Base-by-base conservation (phyloP, 2,888 invertebrate species). In the Maniola hyperantus region DNA sequence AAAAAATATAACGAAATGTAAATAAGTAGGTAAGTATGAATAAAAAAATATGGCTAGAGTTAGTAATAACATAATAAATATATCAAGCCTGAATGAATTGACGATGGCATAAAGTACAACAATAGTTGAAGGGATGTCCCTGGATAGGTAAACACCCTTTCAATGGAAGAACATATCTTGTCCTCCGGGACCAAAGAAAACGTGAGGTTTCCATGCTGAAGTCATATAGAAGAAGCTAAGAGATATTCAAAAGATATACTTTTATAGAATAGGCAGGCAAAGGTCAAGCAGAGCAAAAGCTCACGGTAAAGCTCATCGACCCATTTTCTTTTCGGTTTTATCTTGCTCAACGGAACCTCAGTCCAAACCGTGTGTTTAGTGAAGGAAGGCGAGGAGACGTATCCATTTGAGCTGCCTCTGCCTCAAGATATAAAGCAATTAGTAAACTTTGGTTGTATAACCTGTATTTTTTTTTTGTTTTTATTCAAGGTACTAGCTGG, bases 111-210 rank as follows among this genome's bases (percentile, higher is more conserved):
- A 62, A 62, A 62, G 62, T 62, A 62, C 42, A 53, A 62, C 62
- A 62, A 62, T 62, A 53, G 62, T 53, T n/a, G 53, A 64, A 66
- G 64, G 61, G 61, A 65, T 66, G 61, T 61, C 63, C 64, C 64
- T 71, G 62, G 64, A 61, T 68, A 70, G 67, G 71, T 72, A 72
- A 72, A 70, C 70, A 72, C 70, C 71, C 70, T 72, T 71, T 71
- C 70, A 72, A 71, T 70, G 59, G 58, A 71, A 62, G 20, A 65
- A 68, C 68, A 72, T 70, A 66, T 67, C 71, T 70, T 65, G 65
- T 70, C 71, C 70, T 60, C 51, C 34, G 67, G 68, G 68, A 72
- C 65, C 71, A 65, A 50, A 44, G 61, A 46, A 53, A 58, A 67
- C 65, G 65, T 70, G 70, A 62, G 57, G n/a, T 46, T 64, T 53